Base-by-base conservation (phyloP, 2,797 vertebrate species). In the Gallinago solitaria region DNA sequence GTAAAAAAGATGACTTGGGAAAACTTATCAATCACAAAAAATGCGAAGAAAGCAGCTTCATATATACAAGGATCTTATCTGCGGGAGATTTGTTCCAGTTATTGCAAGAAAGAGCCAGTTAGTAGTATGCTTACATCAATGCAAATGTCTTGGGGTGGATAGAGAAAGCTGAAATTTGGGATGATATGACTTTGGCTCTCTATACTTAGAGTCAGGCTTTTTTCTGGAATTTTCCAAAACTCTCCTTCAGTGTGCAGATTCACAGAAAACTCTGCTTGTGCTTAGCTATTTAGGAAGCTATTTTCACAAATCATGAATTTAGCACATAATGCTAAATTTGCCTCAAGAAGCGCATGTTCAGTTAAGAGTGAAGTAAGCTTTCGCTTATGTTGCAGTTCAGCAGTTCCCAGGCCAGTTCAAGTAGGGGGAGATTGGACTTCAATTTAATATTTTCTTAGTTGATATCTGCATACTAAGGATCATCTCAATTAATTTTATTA, bases 11-110 rank as follows among this genome's bases (percentile, higher is more conserved):
- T 92, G 25, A 93, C 59, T 90, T 1, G 1, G 25, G 54, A 83
- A 95, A 93, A 88, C 28, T 81, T 86, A 93, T 73, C 54, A 83
- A 79, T 95, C 82, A 92, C 57, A 89, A 85, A 91, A 93, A 88
- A 21, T 67, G 85, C 39, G 50, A 60, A 69, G 67, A 90, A 96
- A 95, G 80, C 82, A 88, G 6, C 56, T 93, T 82, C 54, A 8
- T 37, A 18, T 45, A 76, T 10, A 59, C 10, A 56, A 87, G 18
- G 43, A 76, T 56, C 85, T 78, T 90, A 73, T 75, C 39, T 88
- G 23, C 16, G 35, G 45, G 61, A 83, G 33, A 59, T 89, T 81
- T 75, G 37, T 92, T 83, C 21, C 2, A 4, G 61, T 65, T 80
- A 69, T 33, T 47, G 37, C 39, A 81, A 81, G 51, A 83, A 50